Evolutionary conservation across 2,797 vertebrate species (phyloP), one percentile per base, ranked within the genome.

Genomic region (Acipenser oxyrinchus): DNA sequence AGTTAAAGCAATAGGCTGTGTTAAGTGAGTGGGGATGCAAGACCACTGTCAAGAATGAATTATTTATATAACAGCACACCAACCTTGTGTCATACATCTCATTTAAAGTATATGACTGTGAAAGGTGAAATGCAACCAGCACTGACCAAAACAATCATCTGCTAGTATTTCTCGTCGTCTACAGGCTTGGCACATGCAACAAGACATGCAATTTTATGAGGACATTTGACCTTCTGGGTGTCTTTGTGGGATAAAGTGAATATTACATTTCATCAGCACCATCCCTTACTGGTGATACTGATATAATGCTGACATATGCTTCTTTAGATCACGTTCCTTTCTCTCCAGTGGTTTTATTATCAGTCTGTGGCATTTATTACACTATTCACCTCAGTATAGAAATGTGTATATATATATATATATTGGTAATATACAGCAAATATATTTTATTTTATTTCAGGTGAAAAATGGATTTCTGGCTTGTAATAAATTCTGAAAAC

Each of bases 131-230:
- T 58, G 55, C 9, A 58, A 58, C 55, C 13, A 58, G 55, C 55
- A 58, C 55, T 58, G 55, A 58, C 55, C 55, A 58, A 58, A 58
- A 58, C 55, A 58, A 58, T 58, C 8, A 58, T n/a, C 9, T 6
- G 55, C 55, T 58, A 13, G 55, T 58, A 58, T 58, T 10, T 13
- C 55, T 58, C 55, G 4, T 13, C 55, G 5, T 58, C 9, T 13
- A n/a, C 1, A 10, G 11, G 8, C 55, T 57, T 57, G 4, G 4
- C 55, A 57, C 55, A 11, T 12, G 6, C 55, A 11, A 57, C 55
- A 57, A 10, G 55, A 57, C 55, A 57, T 57, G 55, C 55, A 57
- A 57, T 57, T 57, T 57, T 57, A 57, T 57, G 55, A 57, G 55
- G 55, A 57, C 55, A 12, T 57, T 58, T 58, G 55, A 58, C 55